Percentiles rank a stretch among this genome's conserved stretches.
phyloP scores from a whole-genome alignment of 2,113 vertebrate genomes.

The Numida meleagris region DNA sequence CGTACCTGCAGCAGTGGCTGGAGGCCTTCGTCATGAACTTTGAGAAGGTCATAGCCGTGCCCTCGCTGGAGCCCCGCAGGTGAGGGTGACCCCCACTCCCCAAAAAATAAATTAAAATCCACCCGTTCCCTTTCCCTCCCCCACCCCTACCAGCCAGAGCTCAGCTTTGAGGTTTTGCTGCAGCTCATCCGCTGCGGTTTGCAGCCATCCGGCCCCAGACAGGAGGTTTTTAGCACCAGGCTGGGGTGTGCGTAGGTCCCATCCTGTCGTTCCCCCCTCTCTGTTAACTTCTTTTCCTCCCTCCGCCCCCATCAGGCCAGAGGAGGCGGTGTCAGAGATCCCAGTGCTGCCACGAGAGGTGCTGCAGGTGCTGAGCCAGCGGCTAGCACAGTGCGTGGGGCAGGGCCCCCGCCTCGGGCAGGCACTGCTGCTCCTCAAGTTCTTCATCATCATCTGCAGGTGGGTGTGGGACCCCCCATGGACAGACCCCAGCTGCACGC shows the following conservation, averaged over 20 bases:
- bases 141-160: not conserved
- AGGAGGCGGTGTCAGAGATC: constrained; percentile 85
- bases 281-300: not conserved
- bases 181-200: not conserved
- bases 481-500: not conserved
- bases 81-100: constrained; percentile 61
- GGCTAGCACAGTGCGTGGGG: constrained; percentile 78
- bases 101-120: not conserved
- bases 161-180: not conserved
- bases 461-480: constrained; percentile 4
- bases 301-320: constrained; percentile 69
- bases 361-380: constrained; percentile 83
- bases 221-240: not conserved
- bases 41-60: constrained; percentile 88
- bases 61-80: constrained; percentile 89
- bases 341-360: constrained; percentile 86
- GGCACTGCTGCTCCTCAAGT: constrained; percentile 89
- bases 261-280: not conserved
- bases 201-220: not conserved
- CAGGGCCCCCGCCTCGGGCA: constrained; percentile 79
- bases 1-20: constrained; percentile 93
- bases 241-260: not conserved
- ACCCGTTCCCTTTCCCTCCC: not conserved
- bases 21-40: constrained; percentile 90
- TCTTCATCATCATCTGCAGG: constrained; percentile 95